Evolutionary conservation across 1,140 invertebrate genomes (phyloP).

Genomic region (Mycetomoellerius zeteki): DNA sequence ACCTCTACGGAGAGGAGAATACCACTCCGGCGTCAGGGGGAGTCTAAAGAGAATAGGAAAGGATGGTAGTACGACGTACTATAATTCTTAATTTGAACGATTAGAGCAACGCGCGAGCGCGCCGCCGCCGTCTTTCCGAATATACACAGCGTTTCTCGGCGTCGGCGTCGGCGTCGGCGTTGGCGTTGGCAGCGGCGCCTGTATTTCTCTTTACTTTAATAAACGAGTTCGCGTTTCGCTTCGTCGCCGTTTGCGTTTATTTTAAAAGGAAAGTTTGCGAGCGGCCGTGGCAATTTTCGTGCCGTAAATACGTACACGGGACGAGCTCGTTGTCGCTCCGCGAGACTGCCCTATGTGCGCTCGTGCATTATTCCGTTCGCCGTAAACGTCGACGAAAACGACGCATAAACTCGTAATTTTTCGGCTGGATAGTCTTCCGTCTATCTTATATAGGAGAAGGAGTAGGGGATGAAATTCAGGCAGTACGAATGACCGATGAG

Average conservation of each 20-base stretch:
- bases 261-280: constrained; percentile 66
- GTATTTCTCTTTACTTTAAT: constrained; percentile 61
- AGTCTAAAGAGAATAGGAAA: constrained; percentile 71
- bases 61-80: constrained; percentile 66
- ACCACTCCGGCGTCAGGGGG: constrained; percentile 31
- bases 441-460: too few species aligned
- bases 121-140: constrained; percentile 41
- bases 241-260: constrained; percentile 52
- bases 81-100: constrained; percentile 76
- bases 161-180: too few species aligned
- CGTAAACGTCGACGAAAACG: constrained; percentile 43
- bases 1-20: constrained; percentile 44
- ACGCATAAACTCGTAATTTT: constrained; percentile 61
- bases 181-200: not conserved
- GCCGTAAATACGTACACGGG: constrained; percentile 48
- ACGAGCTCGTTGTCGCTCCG: constrained; percentile 32
- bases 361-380: constrained; percentile 58
- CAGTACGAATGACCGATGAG: constrained; percentile 40
- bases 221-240: constrained; percentile 62
- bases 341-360: not conserved
- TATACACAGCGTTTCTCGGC: constrained; percentile 40
- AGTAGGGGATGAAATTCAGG: not conserved
- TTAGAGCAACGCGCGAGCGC: constrained; percentile 58
- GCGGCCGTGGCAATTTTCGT: constrained; percentile 57
- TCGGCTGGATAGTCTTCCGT: constrained; percentile 5